These are phyloP conservation scores for Habropoda laboriosa DNA, from an alignment of 1,140 invertebrate genomes.

Conservation along the genomic window DNA sequence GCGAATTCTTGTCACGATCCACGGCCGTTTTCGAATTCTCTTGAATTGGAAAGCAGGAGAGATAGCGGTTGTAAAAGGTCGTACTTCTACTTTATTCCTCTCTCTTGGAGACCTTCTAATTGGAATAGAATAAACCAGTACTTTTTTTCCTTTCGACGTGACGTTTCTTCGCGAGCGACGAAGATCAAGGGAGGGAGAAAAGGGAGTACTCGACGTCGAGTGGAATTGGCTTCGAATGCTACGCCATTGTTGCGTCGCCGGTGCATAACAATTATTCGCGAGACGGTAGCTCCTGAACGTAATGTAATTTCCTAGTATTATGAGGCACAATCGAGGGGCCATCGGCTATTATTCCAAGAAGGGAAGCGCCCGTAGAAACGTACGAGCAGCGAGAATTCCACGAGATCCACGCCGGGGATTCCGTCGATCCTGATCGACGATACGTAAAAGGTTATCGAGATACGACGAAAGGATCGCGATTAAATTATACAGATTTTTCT, in stretches of 20 bases:
- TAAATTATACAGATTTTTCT: too few species aligned
- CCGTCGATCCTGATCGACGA: slow-evolving; percentile 19
- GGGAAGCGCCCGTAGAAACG: slow-evolving; percentile 9
- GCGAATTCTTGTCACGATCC: neutral
- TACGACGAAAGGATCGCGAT: too few species aligned
- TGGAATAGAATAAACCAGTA: slow-evolving; percentile 9
- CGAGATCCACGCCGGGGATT: neutral
- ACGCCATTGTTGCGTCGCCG: slow-evolving; percentile 17
- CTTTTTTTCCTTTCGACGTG: too few species aligned
- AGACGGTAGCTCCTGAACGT: slow-evolving; percentile 19
- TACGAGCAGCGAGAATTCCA: slow-evolving; percentile 12
- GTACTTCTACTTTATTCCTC: neutral
- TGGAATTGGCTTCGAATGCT: neutral
- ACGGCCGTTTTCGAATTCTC: neutral
- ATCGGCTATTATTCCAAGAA: slow-evolving; percentile 34
- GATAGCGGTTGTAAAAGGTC: neutral
- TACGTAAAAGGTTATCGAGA: slow-evolving; percentile 5
- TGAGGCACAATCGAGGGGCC: slow-evolving; percentile 15
- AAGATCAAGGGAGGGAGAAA: too few species aligned
- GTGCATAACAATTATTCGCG: slow-evolving; percentile 41
- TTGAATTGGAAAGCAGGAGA: neutral
- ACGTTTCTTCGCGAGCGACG: neutral
- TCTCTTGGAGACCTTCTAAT: slow-evolving; percentile 10
- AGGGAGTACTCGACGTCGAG: neutral
- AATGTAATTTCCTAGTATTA: slow-evolving; percentile 56